These are phyloP conservation scores for Dissostichus mawsoni DNA, from an alignment of 2,113 vertebrate species.

Conservation along the genomic window DNA sequence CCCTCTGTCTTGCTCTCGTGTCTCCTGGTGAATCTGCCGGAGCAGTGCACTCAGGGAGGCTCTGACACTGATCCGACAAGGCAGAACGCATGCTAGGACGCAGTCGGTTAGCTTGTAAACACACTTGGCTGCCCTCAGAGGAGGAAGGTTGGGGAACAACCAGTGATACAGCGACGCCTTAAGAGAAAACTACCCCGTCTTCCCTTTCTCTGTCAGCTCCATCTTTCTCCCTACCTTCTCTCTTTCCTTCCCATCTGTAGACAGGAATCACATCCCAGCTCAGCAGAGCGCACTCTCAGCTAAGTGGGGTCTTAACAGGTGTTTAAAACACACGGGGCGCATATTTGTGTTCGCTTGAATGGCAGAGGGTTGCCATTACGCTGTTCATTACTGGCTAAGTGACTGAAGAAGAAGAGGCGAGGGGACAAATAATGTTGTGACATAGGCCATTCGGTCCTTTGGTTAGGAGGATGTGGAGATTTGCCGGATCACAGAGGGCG, in stretches of 20 bases:
- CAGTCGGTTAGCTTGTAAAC: conserved; percentile 69
- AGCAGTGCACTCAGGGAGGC: conserved; percentile 58
- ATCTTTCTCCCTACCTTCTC: background rate
- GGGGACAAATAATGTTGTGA: conserved; percentile 55
- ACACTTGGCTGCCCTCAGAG: conserved; percentile 72
- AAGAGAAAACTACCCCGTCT: conserved; percentile 11
- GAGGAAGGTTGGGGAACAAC: conserved; percentile 58
- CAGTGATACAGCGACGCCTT: conserved; percentile 48
- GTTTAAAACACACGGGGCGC: conserved; percentile 65
- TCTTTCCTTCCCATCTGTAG: background rate
- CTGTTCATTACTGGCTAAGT: conserved; percentile 56
- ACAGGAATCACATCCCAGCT: conserved; percentile 31
- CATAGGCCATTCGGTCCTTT: conserved; percentile 53
- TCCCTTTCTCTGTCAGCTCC: conserved; percentile 4
- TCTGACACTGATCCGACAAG: conserved; percentile 73
- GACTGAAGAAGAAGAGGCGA: conserved; percentile 51
- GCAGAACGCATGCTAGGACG: conserved; percentile 71
- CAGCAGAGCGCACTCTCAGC: conserved; percentile 32
- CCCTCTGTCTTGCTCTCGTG: background rate
- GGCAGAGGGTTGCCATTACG: conserved; percentile 59
- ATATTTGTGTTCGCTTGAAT: conserved; percentile 60
- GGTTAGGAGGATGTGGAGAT: conserved; percentile 43
- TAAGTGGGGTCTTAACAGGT: conserved; percentile 71
- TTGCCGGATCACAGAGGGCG: conserved; percentile 21
- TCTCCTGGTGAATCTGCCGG: conserved; percentile 44